Percentiles rank a stretch among this genome's conserved stretches.
phyloP scores from a whole-genome alignment of 2,797 vertebrate genomes.

The Enteromius afrohamiltoni region DNA sequence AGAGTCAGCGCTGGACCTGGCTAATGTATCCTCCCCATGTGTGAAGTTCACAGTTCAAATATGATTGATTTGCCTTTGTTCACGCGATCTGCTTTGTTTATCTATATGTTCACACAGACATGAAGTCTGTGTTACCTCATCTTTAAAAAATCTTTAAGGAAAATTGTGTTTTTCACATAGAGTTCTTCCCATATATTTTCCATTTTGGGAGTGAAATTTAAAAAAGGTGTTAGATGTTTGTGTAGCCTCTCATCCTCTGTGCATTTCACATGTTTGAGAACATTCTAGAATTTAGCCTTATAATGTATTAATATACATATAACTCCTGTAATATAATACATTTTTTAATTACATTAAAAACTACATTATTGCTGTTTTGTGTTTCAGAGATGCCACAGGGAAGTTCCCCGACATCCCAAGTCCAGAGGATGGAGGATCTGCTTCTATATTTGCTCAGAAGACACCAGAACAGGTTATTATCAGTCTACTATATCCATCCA shows the following conservation, averaged over 20 bases:
- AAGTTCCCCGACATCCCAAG: slow-evolving; percentile 83
- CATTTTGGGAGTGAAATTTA: background rate
- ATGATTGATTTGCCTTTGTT: slow-evolving; percentile 52
- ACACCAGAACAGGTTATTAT: slow-evolving; percentile 82
- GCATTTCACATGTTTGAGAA: background rate
- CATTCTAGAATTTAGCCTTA: background rate
- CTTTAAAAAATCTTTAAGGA: slow-evolving; percentile 43
- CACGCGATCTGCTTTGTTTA: slow-evolving; percentile 50
- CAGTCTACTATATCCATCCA: background rate
- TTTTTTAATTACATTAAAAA: background rate
- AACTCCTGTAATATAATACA: background rate
- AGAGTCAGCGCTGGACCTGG: slow-evolving; percentile 51
- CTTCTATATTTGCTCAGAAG: slow-evolving; percentile 78
- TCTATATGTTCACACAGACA: slow-evolving; percentile 32
- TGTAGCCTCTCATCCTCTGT: background rate
- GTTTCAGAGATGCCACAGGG: slow-evolving; percentile 78
- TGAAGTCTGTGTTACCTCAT: slow-evolving; percentile 45
- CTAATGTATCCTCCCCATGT: slow-evolving; percentile 51
- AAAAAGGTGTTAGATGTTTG: background rate
- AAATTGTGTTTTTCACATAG: slow-evolving; percentile 17
- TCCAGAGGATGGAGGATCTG: slow-evolving; percentile 79
- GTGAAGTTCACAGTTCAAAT: slow-evolving; percentile 53
- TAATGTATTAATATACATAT: background rate
- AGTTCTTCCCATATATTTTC: slow-evolving; percentile 1
- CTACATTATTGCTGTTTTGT: background rate